Conservation (phyloP, 2,113 vertebrate genomes). For the Sapayoa aenigma region DNA sequence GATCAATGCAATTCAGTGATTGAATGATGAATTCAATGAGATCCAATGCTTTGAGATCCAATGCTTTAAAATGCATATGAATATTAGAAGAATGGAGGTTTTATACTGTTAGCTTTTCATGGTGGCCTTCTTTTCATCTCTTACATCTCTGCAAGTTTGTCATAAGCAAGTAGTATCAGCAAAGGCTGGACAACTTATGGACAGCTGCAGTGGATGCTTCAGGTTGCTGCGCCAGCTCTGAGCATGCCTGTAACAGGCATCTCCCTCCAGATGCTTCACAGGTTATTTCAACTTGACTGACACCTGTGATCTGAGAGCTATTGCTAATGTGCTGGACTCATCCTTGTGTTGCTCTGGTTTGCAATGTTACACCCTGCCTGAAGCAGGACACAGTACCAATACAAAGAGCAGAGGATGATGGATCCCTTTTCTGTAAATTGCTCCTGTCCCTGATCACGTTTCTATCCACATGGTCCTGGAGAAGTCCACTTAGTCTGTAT, state of each 20-base stretch:
- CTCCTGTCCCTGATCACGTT: not conserved
- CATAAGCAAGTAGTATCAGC: not conserved
- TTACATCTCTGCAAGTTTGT: not conserved
- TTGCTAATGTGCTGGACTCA: not conserved
- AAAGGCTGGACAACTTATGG: not conserved
- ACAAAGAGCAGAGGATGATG: accelerated
- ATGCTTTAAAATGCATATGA: not conserved
- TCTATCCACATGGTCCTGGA: not conserved
- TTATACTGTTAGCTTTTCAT: not conserved
- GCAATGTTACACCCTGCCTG: not conserved
- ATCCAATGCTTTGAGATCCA: not conserved
- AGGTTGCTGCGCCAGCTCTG: not conserved
- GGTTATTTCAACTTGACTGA: not conserved
- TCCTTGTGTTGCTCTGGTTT: not conserved
- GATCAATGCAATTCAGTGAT: too few species aligned
- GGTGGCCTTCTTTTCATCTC: not conserved
- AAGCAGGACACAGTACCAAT: not conserved
- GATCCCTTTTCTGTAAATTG: not conserved
- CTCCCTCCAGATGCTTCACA: not conserved
- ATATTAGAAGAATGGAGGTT: not conserved
- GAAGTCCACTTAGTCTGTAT: not conserved
- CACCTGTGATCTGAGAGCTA: not conserved
- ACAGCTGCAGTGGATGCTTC: not conserved
- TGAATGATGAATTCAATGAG: too few species aligned
- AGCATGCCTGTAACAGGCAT: not conserved